Base-by-base conservation (phyloP, 2,888 invertebrate genomes). In the Sericinus montela region DNA sequence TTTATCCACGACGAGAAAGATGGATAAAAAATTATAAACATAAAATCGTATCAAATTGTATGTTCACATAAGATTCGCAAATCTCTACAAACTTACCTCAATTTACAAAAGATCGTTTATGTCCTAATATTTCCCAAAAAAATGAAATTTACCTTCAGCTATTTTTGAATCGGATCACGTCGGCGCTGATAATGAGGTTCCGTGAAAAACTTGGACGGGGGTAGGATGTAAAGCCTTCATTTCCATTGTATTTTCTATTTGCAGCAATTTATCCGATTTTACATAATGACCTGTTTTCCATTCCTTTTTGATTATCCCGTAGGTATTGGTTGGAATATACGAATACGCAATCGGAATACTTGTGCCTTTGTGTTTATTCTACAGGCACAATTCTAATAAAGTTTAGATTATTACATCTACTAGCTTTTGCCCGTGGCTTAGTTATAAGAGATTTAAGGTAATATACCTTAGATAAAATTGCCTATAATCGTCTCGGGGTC, bases 101-200 rank as follows among this genome's bases (percentile, higher is more conserved):
- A 38, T 38, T 25, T 38, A 13, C 13, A 25, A 4, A 25, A 13
- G 25, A 13, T 16, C 11, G 36, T 36, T 19, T 19, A 19, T 10
- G n/a, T 11, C 25, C 25, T 9, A 13, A 23, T 13, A 25, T 38
- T 38, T n/a, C n/a, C 13, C 23, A 13, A 2, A 64, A 67, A 65
- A 66, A 60, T 60, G 54, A 35, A 43, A 52, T 37, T 52, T 56
- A 48, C 53, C 43, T 57, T 53, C 53, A 53, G 38, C 51, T 51
- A 56, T 52, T 57, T 54, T 32, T 49, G 58, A 71, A 64, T 64
- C 69, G 51, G 62, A 56, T 61, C 73, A 69, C 71, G 73, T 69
- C 59, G 62, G 52, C 51, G 34, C 52, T 58, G 60, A 62, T 58
- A 59, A 61, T 55, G 59, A 63, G 59, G 60, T 62, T 56, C 50